A percentile compares a stretch with the other conserved stretches of the same genome.
phyloP scores from a whole-genome alignment of 2,797 vertebrate genomes.

The Pagetopsis macropterus region DNA sequence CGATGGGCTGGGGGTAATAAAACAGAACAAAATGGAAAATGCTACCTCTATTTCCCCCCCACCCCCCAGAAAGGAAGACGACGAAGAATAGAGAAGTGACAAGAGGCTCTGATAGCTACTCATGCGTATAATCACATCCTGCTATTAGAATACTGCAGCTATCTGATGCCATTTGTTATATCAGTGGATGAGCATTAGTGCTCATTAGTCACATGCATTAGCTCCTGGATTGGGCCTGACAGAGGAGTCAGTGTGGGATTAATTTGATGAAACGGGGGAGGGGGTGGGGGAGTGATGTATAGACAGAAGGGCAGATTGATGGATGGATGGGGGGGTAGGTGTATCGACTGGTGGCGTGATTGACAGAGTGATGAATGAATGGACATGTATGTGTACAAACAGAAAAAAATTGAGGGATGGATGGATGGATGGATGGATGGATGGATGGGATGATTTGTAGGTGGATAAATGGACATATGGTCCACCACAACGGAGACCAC shows the following conservation, averaged over 20 bases:
- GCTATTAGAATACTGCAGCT: constrained; percentile 62
- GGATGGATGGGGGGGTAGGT: constrained; percentile 16
- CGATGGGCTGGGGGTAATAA: constrained; percentile 47
- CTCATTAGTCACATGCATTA: constrained; percentile 76
- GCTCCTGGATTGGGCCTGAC: constrained; percentile 66
- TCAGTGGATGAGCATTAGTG: constrained; percentile 71
- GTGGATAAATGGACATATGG: constrained; percentile 15
- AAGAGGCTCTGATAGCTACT: constrained; percentile 56
- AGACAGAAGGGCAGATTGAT: constrained; percentile 21
- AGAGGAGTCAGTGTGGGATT: constrained; percentile 47
- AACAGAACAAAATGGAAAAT: constrained; percentile 51
- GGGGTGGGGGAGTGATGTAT: not conserved
- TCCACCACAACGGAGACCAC: not conserved
- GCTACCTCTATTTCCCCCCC: constrained; percentile 11
- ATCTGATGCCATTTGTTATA: constrained; percentile 75
- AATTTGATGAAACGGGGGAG: constrained; percentile 1
- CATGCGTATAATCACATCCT: constrained; percentile 72
- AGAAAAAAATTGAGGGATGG: constrained; percentile 1
- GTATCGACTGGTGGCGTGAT: constrained; percentile 67
- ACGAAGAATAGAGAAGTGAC: constrained; percentile 50
- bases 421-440: not conserved
- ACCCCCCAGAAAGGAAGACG: constrained; percentile 24
- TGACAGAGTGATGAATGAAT: constrained; percentile 26
- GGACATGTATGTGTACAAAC: constrained; percentile 6
- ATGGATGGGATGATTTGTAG: not conserved